phyloP scores from a whole-genome alignment of 1,140 invertebrate genomes.

The Eurosta solidaginis region DNA sequence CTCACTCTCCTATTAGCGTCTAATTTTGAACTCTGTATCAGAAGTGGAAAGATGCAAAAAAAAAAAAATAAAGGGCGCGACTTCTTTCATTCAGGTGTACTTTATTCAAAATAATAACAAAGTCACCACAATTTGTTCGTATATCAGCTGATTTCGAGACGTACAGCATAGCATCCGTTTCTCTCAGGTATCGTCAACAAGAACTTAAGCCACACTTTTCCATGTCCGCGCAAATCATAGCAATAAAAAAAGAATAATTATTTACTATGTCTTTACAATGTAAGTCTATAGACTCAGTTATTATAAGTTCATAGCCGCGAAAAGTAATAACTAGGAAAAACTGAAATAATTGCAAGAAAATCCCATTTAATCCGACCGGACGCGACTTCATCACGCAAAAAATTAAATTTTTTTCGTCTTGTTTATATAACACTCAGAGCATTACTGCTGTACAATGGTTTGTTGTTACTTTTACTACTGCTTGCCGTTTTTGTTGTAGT shows the following conservation, averaged over 20 bases:
- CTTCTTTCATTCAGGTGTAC: no score
- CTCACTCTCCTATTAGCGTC: no score
- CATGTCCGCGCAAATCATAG: background rate
- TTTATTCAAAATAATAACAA: no score
- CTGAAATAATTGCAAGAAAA: slow-evolving; percentile 33
- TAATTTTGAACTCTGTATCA: no score
- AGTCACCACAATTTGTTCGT: no score
- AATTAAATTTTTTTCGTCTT: background rate
- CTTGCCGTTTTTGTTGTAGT: background rate
- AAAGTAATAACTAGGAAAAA: slow-evolving; percentile 30
- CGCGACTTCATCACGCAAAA: slow-evolving; percentile 30
- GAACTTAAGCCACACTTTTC: no score
- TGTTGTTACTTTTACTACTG: background rate
- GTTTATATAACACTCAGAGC: background rate
- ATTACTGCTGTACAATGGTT: slow-evolving; percentile 1
- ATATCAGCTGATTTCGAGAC: no score
- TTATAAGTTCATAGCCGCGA: background rate
- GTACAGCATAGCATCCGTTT: no score
- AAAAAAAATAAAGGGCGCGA: no score
- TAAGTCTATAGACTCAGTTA: background rate
- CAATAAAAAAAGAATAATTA: background rate
- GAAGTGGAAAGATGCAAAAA: no score
- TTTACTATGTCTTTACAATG: background rate
- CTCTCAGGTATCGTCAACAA: no score
- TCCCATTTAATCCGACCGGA: slow-evolving; percentile 31